These are phyloP conservation scores for Heloderma charlesbogerti DNA, from an alignment of 2,113 vertebrate species.

Conservation along the genomic window DNA sequence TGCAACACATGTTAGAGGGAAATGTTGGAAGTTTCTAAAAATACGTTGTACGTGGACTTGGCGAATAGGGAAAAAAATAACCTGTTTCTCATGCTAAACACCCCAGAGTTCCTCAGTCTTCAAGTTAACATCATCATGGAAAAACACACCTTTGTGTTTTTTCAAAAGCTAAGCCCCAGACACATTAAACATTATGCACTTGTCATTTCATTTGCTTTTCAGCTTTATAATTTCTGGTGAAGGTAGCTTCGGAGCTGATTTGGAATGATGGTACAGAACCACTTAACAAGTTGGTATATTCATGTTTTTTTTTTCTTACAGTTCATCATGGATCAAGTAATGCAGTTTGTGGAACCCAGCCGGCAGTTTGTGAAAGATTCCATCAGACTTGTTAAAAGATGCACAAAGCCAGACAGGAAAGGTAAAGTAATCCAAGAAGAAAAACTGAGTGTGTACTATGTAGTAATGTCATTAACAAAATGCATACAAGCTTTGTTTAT, in stretches of 20 bases:
- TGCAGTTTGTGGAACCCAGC: slow-evolving; percentile 98
- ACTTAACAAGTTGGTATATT: background rate
- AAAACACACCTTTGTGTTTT: background rate
- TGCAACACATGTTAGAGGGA: background rate
- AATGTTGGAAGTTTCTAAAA: background rate
- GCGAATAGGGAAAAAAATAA: background rate
- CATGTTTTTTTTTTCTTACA: background rate
- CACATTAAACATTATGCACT: background rate
- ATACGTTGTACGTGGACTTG: too few species aligned
- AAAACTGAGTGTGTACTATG: accelerated
- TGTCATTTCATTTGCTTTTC: background rate
- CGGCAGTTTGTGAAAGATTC: slow-evolving; percentile 98
- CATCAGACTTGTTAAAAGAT: slow-evolving; percentile 97
- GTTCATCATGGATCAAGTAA: slow-evolving; percentile 93
- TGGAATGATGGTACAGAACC: background rate
- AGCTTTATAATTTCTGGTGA: background rate
- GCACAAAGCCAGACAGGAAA: slow-evolving; percentile 99
- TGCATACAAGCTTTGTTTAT: background rate
- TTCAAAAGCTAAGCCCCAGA: background rate
- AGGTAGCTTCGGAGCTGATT: background rate
- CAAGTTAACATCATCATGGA: background rate
- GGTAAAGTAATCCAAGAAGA: slow-evolving; percentile 74
- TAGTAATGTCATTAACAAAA: accelerated
- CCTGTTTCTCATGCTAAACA: background rate
- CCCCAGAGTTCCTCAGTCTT: background rate